phyloP scores from a whole-genome alignment of 2,888 invertebrate genomes.

The Amiota minor region DNA sequence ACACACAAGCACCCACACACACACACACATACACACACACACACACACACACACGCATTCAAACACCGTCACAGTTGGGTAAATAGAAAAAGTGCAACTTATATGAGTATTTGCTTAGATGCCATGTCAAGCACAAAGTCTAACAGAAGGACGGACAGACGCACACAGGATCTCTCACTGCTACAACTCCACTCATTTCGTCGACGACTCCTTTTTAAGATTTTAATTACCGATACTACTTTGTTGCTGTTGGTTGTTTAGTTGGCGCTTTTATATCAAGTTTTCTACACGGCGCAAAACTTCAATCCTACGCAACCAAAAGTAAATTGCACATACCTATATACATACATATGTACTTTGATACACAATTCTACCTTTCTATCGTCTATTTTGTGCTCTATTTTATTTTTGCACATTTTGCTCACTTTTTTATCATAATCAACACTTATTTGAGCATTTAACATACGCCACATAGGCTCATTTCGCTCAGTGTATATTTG shows the following conservation, averaged over 20 bases:
- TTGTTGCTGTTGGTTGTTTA: slow-evolving; percentile 14
- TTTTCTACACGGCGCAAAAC: slow-evolving; percentile 4
- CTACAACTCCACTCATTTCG: too few relatives aligned
- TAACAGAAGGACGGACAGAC: slow-evolving; percentile 28
- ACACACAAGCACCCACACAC: slow-evolving; percentile 13
- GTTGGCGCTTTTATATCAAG: slow-evolving; percentile 27
- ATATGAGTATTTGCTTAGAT: slow-evolving; percentile 24
- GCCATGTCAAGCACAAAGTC: slow-evolving; percentile 6
- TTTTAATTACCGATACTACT: slow-evolving; percentile 67
- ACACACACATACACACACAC: slow-evolving; percentile 30
- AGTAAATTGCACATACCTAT: not conserved
- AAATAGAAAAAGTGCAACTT: slow-evolving; percentile 6
- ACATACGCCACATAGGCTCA: not conserved
- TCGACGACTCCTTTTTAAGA: slow-evolving; percentile 57
- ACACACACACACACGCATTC: not conserved
- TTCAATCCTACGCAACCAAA: too few relatives aligned
- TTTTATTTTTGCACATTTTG: too few relatives aligned
- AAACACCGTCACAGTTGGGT: slow-evolving; percentile 15
- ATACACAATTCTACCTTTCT: not conserved
- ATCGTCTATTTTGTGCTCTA: too few relatives aligned
- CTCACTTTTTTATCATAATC: not conserved
- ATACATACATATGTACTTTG: not conserved
- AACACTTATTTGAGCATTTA: not conserved
- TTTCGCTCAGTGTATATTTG: slow-evolving; percentile 7
- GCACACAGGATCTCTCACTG: slow-evolving; percentile 1